phyloP scores from a whole-genome alignment of 2,797 vertebrate species.

The Coranthus polyacanthus region DNA sequence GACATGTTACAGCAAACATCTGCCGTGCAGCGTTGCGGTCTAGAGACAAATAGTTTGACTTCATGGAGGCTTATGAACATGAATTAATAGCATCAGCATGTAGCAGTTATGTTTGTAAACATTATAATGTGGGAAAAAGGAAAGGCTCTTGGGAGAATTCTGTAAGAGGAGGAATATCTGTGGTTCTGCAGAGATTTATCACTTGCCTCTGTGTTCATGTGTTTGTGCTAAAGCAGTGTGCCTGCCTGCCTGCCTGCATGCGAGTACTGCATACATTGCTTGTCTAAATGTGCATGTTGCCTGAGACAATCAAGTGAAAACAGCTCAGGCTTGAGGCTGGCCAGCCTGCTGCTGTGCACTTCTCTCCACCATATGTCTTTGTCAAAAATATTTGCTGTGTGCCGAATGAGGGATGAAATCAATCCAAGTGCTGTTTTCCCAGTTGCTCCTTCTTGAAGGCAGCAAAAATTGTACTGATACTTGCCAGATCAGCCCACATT shows the following conservation, averaged over 20 bases:
- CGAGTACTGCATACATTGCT: conserved; percentile 58
- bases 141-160: conserved; percentile 23
- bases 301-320: conserved; percentile 75
- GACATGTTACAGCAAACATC: conserved; percentile 48
- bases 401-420: conserved; percentile 75
- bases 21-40: conserved; percentile 15
- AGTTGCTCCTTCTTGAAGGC: conserved; percentile 68
- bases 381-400: conserved; percentile 77
- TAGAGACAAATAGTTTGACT: conserved; percentile 16
- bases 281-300: conserved; percentile 63
- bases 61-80: conserved; percentile 24
- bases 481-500: conserved; percentile 68
- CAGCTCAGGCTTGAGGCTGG: conserved; percentile 59
- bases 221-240: conserved; percentile 29
- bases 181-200: conserved; percentile 42
- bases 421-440: conserved; percentile 73
- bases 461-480: conserved; percentile 58
- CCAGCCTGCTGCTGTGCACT: conserved; percentile 74
- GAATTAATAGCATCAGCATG: conserved; percentile 25
- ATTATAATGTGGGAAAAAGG: conserved; percentile 17
- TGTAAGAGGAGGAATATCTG: conserved; percentile 27
- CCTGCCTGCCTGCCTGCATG: conserved; percentile 40
- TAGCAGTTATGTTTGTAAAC: conserved; percentile 42
- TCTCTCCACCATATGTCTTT: conserved; percentile 80
- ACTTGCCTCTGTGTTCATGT: conserved; percentile 40